Evolutionary conservation across 2,113 vertebrate genomes (phyloP), one percentile per base, ranked within the genome.

Genomic region (Centropus bengalensis): DNA sequence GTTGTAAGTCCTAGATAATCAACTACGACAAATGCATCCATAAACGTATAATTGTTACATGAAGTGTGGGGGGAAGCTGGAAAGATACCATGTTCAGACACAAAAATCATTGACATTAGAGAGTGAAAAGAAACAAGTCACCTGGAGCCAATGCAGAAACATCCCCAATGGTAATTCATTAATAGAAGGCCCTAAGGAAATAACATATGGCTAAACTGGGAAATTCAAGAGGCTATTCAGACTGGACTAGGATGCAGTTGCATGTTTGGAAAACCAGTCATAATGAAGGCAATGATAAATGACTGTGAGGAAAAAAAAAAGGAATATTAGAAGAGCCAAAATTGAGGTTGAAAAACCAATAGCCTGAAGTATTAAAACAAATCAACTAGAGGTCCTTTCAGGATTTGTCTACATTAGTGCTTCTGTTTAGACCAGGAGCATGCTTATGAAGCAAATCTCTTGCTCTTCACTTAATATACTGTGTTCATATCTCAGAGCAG

Each of bases 21-120:
- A 76, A 1, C 92, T 52, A 63, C 81, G 95, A 81, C 87, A 93
- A 81, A 96, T 63, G 23, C 79, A 90, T 83, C 91, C 86, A 85
- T 4, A 95, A 91, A 73, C 86, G 67, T 21, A 66, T 89, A 55
- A 70, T 83, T 80, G 86, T 47, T 77, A 82, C 91, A 42, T 32
- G 83, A 84, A 81, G 44, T 12, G 23, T 6, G n/a, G 10, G 33
- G 69, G 55, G n/a, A 23, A 74, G 42, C 56, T 76, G 59, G 49
- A 30, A 71, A 26, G 63, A 91, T 91, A 83, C 83, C 58, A 36
- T 17, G 42, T 45, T 74, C 89, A 67, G 64, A 13, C 45, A 66
- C 51, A 63, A 60, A 86, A 68, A 74, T 70, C 52, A 36, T 14
- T 64, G 76, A 63, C 63, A 86, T 86, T 14, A 36, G 56, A 82